Evolutionary conservation across 2,797 vertebrate genomes (phyloP).

Genomic region (Lepilemur ruficaudatus): DNA sequence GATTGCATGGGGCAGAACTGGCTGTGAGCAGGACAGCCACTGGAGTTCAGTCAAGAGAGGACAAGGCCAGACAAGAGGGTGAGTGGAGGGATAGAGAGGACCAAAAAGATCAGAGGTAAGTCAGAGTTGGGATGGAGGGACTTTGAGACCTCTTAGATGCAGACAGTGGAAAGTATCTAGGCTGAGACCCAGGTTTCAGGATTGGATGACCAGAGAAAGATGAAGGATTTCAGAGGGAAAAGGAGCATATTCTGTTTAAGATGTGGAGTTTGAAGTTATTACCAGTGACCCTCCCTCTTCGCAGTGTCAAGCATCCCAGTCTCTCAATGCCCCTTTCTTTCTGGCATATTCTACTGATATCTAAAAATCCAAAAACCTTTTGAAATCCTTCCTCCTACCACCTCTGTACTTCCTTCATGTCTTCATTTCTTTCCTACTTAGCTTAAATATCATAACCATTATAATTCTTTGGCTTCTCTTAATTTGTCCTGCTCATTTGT

Average conservation of each 20-base stretch:
- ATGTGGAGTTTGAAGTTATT: neutral
- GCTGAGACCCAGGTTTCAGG: neutral
- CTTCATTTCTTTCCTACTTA: constrained; percentile 36
- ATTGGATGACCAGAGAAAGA: neutral
- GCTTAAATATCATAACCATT: neutral
- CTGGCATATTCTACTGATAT: neutral
- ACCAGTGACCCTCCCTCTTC: neutral
- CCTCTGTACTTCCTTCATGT: neutral
- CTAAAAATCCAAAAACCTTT: neutral
- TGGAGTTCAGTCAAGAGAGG: neutral
- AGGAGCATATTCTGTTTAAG: neutral
- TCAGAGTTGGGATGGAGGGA: neutral
- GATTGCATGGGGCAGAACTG: neutral
- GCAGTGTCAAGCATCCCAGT: neutral
- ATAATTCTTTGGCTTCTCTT: neutral
- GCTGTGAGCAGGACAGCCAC: neutral
- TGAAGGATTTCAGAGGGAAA: neutral
- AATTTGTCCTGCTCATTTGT: neutral
- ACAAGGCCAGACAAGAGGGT: neutral
- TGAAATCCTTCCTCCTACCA: neutral
- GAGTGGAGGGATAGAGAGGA: neutral
- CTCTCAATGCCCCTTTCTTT: neutral
- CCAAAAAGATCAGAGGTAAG: neutral
- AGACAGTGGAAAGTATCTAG: neutral
- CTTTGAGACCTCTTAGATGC: neutral